These are phyloP conservation scores for Myzus persicae DNA, from an alignment of 1,140 invertebrate genomes.

Conservation along the genomic window DNA sequence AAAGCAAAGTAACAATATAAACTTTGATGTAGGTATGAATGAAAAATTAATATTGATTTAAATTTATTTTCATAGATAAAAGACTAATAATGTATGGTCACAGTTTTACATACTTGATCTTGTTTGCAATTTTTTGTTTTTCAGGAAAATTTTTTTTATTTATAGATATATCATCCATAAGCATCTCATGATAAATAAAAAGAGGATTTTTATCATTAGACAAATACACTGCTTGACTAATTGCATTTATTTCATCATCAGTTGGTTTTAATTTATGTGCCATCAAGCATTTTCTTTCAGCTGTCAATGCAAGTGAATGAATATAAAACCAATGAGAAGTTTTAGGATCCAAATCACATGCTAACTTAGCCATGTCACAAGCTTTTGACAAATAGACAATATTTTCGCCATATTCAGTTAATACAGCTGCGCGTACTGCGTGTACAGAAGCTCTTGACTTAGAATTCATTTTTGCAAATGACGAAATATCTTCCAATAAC, in stretches of 20 bases:
- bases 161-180: background rate
- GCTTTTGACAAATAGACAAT: background rate
- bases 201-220: background rate
- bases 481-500: background rate
- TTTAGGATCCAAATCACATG: slow-evolving; percentile 15
- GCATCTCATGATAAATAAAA: background rate
- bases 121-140: background rate
- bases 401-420: slow-evolving; percentile 9
- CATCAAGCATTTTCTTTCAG: background rate
- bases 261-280: background rate
- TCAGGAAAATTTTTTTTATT: background rate
- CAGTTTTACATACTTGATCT: slow-evolving; percentile 14
- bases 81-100: too few species aligned
- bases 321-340: slow-evolving; percentile 43
- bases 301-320: slow-evolving; percentile 16
- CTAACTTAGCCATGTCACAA: background rate
- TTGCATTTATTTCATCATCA: slow-evolving; percentile 5
- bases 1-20: too few species aligned
- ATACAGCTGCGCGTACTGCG: background rate
- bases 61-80: too few species aligned
- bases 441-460: slow-evolving; percentile 1
- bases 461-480: background rate
- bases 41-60: too few species aligned
- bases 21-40: too few species aligned
- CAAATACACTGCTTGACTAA: background rate